These are phyloP conservation scores for Scolanthus callimorphus DNA, from an alignment of 92 coral and sea anemone genomes.

Conservation along the genomic window DNA sequence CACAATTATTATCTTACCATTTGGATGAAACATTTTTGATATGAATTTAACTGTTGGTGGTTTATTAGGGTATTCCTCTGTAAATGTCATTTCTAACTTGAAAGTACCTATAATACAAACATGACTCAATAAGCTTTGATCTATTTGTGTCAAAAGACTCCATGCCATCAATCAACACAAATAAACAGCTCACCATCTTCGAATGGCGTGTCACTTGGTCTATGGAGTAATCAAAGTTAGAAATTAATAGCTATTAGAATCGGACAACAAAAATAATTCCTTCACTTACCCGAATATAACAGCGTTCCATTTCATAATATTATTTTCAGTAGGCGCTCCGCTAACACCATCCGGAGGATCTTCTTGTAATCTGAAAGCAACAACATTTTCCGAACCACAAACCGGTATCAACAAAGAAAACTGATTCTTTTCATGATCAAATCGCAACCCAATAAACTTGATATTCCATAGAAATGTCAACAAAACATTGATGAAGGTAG, in stretches of 20 bases:
- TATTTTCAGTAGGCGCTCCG: slow-evolving; percentile 98
- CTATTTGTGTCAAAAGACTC: too few species aligned
- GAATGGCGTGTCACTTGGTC: slow-evolving; percentile 97
- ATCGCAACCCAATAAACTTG: too few species aligned
- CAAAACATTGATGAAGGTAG: not conserved
- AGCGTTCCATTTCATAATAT: slow-evolving; percentile 98
- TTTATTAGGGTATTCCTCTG: slow-evolving; percentile 99
- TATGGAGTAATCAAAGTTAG: slow-evolving; percentile 10
- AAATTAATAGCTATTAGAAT: not conserved
- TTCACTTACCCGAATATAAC: slow-evolving; percentile 93
- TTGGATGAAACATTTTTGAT: slow-evolving; percentile 98
- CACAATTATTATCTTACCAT: too few species aligned
- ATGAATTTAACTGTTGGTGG: slow-evolving; percentile 93
- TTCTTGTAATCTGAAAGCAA: slow-evolving; percentile 83
- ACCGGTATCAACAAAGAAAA: slow-evolving; percentile 2
- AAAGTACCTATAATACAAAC: slow-evolving; percentile 78
- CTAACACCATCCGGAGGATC: slow-evolving; percentile 99
- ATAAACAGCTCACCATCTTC: slow-evolving; percentile 99
- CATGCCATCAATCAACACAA: too few species aligned
- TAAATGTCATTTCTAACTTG: slow-evolving; percentile 95
- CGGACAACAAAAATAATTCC: not conserved
- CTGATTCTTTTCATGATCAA: not conserved
- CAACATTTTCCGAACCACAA: too few species aligned
- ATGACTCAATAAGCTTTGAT: too few species aligned
- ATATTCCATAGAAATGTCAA: too few species aligned